Evolutionary conservation across 2,888 invertebrate species (phyloP).

Genomic region (Acleris laterana): DNA sequence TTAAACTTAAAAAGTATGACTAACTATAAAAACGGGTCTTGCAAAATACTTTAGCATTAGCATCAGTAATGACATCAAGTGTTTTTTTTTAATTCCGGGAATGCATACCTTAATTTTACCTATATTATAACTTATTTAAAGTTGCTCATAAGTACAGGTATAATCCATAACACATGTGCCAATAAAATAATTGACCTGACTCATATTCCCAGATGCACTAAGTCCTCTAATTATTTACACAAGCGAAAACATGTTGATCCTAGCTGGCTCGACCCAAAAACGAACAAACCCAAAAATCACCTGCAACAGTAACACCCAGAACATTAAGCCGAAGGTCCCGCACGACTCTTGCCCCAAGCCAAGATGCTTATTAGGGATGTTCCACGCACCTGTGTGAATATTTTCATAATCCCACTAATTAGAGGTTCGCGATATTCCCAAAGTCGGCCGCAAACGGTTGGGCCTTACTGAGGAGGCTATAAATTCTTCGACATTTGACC

Average conservation of each 20-base stretch:
- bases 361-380: slow-evolving; percentile 80
- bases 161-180: no score
- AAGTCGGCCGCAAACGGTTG: slow-evolving; percentile 76
- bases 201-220: neutral
- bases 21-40: no score
- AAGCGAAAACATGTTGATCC: slow-evolving; percentile 51
- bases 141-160: no score
- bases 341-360: slow-evolving; percentile 80
- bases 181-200: no score
- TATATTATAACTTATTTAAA: no score
- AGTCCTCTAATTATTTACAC: slow-evolving; percentile 13
- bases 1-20: no score
- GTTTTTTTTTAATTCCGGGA: no score
- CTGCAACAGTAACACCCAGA: slow-evolving; percentile 76
- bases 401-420: slow-evolving; percentile 83
- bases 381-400: slow-evolving; percentile 83
- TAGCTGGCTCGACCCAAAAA: slow-evolving; percentile 73
- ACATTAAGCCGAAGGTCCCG: slow-evolving; percentile 69
- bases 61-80: no score
- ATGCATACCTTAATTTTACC: no score
- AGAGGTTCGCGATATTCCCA: slow-evolving; percentile 83
- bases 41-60: no score
- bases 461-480: slow-evolving; percentile 79
- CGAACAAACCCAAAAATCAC: slow-evolving; percentile 62
- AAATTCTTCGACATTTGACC: slow-evolving; percentile 85